phyloP scores from a whole-genome alignment of 2,797 vertebrate species.

The Halcyon smyrnensis region DNA sequence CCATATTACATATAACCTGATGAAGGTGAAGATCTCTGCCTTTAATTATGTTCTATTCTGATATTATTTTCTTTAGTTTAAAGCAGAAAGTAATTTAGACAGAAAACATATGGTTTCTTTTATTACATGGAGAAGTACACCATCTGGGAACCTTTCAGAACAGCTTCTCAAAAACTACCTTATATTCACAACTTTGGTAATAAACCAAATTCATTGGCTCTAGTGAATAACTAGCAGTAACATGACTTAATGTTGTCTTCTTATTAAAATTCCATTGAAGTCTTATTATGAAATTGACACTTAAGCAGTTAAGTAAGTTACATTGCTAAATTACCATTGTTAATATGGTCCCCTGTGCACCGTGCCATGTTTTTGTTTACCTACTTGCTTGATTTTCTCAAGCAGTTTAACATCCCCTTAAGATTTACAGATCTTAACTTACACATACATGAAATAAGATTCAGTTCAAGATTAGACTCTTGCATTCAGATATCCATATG shows the following conservation, averaged over 20 bases:
- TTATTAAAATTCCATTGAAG: slow-evolving; percentile 5
- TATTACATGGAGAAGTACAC: slow-evolving; percentile 6
- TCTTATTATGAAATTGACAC: not conserved
- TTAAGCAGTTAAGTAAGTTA: not conserved
- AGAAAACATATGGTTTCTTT: slow-evolving; percentile 22
- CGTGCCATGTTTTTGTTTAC: not conserved
- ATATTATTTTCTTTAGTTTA: not conserved
- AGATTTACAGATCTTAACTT: not conserved
- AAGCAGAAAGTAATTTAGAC: not conserved
- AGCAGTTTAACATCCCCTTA: not conserved
- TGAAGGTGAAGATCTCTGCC: not conserved
- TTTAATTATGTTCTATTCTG: not conserved
- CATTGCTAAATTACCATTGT: not conserved
- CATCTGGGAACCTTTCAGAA: slow-evolving; percentile 22
- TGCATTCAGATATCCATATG: not conserved
- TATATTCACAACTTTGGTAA: slow-evolving; percentile 8
- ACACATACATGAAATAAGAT: not conserved
- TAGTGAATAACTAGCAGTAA: not conserved
- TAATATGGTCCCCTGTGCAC: not conserved
- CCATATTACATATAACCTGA: not conserved
- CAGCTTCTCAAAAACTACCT: not conserved
- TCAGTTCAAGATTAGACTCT: not conserved
- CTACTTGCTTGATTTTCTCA: not conserved
- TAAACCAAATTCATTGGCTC: not conserved
- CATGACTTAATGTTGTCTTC: not conserved